These are phyloP conservation scores for Laticauda colubrina DNA, from an alignment of 2,113 vertebrate genomes.

Conservation along the genomic window DNA sequence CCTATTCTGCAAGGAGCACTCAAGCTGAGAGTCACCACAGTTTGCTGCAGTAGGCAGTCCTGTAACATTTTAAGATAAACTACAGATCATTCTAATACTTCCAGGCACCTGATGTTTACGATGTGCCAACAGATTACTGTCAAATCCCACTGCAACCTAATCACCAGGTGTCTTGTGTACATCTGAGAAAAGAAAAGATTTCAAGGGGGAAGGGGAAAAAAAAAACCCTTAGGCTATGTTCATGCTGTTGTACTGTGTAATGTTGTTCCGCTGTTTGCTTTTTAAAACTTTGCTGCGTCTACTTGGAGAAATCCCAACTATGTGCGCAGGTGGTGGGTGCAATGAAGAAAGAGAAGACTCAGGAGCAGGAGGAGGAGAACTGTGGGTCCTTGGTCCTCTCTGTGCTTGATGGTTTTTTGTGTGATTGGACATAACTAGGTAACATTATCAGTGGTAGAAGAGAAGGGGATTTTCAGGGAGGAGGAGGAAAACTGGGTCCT, in stretches of 20 bases:
- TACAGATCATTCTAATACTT: slow-evolving; percentile 43
- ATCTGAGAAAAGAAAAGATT: slow-evolving; percentile 19
- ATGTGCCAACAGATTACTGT: slow-evolving; percentile 50
- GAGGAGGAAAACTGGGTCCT: too few relatives aligned
- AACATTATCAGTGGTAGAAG: too few relatives aligned
- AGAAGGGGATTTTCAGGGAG: too few relatives aligned
- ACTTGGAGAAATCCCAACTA: slow-evolving; percentile 7
- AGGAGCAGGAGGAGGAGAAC: too few relatives aligned
- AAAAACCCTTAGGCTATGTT: slow-evolving; percentile 22
- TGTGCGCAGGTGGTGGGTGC: neutral
- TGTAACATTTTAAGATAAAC: slow-evolving; percentile 47
- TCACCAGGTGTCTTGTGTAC: slow-evolving; percentile 48
- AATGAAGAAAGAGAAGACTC: neutral
- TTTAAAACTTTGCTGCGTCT: slow-evolving; percentile 40
- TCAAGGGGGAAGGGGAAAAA: slow-evolving; percentile 15
- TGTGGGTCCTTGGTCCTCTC: too few relatives aligned
- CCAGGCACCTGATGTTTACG: slow-evolving; percentile 32
- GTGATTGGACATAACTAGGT: too few relatives aligned
- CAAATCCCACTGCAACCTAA: slow-evolving; percentile 44
- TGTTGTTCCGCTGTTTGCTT: slow-evolving; percentile 31
- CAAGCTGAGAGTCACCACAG: neutral
- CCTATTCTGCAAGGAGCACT: slow-evolving; percentile 27
- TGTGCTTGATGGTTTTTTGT: too few relatives aligned
- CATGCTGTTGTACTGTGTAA: slow-evolving; percentile 27
- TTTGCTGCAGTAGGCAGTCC: slow-evolving; percentile 25